These are phyloP conservation scores for Mythimna pallens DNA, from an alignment of 2,888 invertebrate genomes.

Conservation along the genomic window DNA sequence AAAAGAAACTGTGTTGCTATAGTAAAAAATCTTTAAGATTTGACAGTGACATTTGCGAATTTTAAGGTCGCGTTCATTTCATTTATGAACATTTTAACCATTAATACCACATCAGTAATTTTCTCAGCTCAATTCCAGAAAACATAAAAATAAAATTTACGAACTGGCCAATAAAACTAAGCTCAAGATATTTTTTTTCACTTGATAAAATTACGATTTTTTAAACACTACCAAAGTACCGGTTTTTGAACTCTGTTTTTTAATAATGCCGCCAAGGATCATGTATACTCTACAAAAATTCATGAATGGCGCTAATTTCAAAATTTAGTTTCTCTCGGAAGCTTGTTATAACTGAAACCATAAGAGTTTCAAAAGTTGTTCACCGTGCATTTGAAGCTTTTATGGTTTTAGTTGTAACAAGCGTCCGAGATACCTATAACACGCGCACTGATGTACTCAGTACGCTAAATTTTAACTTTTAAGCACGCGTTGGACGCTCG, in stretches of 20 bases:
- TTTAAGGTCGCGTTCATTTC: slow-evolving; percentile 22
- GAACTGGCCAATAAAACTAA: not conserved
- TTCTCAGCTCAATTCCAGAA: not conserved
- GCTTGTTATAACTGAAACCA: no score
- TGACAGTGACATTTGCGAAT: slow-evolving; percentile 63
- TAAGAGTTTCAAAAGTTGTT: no score
- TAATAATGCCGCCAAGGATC: no score
- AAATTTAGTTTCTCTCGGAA: not conserved
- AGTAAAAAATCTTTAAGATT: slow-evolving; percentile 61
- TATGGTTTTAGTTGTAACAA: no score
- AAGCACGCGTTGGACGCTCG: no score
- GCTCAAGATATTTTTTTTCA: slow-evolving; percentile 1
- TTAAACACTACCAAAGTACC: not conserved
- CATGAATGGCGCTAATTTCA: slow-evolving; percentile 27
- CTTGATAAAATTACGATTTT: slow-evolving; percentile 1
- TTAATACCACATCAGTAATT: not conserved
- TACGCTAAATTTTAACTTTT: no score
- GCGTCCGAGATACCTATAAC: no score
- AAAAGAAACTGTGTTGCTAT: slow-evolving; percentile 83
- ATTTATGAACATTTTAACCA: not conserved
- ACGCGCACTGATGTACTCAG: no score
- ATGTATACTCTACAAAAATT: no score
- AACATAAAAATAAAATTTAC: not conserved
- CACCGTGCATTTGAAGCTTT: no score
- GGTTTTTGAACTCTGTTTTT: not conserved